A percentile compares a stretch with the other conserved stretches of the same genome.
Conservation (phyloP, 2,113 vertebrate genomes). For the Cnemophilus loriae region DNA sequence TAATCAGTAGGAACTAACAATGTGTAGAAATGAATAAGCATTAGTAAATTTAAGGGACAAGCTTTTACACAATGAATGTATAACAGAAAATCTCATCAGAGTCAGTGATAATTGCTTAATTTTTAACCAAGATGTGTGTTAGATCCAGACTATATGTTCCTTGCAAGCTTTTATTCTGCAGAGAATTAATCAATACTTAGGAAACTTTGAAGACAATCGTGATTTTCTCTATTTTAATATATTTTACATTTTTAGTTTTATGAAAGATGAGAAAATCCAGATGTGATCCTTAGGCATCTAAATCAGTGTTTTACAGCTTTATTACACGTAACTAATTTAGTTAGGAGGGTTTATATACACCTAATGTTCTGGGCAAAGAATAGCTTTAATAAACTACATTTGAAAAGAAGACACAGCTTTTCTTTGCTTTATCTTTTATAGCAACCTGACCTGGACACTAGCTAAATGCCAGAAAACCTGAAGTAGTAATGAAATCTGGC, state of each 20-base stretch:
- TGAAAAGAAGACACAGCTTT: neutral
- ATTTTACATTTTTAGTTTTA: neutral
- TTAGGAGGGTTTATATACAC: neutral
- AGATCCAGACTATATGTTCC: neutral
- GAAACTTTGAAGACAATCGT: neutral
- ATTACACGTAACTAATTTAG: neutral
- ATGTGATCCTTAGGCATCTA: neutral
- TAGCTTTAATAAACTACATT: neutral
- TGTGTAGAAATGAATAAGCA: neutral
- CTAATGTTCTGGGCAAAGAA: neutral
- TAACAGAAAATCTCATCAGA: neutral
- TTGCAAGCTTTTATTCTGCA: neutral
- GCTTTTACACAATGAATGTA: neutral
- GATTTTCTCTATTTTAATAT: neutral
- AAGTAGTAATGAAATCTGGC: slow-evolving; percentile 7
- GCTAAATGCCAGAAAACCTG: slow-evolving; percentile 34
- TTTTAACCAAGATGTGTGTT: neutral
- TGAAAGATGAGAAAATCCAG: neutral
- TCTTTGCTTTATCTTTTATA: neutral
- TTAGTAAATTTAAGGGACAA: neutral
- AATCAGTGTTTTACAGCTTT: neutral
- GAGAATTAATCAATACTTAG: neutral
- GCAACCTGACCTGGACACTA: slow-evolving; percentile 14
- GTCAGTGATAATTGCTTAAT: neutral
- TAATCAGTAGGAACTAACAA: neutral